phyloP scores from a whole-genome alignment of 2,888 invertebrate genomes.

The Stramonita haemastoma region DNA sequence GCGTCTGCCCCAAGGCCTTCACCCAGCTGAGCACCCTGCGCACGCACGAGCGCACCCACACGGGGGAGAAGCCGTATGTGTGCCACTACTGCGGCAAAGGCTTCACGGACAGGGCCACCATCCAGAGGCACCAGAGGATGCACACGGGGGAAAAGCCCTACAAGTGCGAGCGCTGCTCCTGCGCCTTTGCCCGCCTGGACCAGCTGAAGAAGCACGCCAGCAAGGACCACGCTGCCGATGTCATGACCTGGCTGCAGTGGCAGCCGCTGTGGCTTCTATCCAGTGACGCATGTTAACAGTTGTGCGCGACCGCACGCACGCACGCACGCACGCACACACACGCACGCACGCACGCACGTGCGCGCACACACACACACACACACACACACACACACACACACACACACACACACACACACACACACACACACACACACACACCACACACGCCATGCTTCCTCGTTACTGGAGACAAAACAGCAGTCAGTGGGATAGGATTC shows the following conservation, averaged over 20 bases:
- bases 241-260: neutral
- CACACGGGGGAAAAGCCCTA: conserved; percentile 27
- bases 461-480: too few relatives aligned
- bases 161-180: conserved; percentile 42
- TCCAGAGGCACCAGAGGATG: conserved; percentile 32
- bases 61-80: conserved; percentile 43
- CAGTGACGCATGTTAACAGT: neutral
- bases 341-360: too few relatives aligned
- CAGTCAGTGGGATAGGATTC: too few relatives aligned
- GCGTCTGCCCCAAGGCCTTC: conserved; percentile 43
- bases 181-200: conserved; percentile 29
- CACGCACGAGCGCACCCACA: conserved; percentile 45
- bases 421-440: too few relatives aligned
- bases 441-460: too few relatives aligned
- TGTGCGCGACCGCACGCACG: too few relatives aligned
- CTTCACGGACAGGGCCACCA: conserved; percentile 40
- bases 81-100: conserved; percentile 44
- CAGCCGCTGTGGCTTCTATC: neutral
- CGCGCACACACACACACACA: too few relatives aligned
- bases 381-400: too few relatives aligned
- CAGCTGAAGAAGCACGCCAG: conserved; percentile 36
- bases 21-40: conserved; percentile 40
- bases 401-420: too few relatives aligned
- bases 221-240: conserved; percentile 7
- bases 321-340: too few relatives aligned